Evolutionary conservation across 1,140 invertebrate species (phyloP), one percentile per base, ranked within the genome.

Genomic region (Diachasmimorpha longicaudata): DNA sequence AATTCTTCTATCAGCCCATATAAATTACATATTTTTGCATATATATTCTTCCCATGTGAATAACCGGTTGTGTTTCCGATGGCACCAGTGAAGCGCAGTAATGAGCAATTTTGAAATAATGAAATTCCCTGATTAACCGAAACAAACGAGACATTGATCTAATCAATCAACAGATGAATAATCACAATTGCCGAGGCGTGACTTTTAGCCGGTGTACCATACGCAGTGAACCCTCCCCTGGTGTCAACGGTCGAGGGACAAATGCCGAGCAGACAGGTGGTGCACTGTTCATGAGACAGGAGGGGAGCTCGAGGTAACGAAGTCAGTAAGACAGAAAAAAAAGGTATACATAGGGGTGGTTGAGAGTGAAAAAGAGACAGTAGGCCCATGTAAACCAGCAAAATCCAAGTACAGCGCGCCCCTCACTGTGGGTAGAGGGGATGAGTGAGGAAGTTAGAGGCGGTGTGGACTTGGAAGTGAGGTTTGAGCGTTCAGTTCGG

Each of bases 401-500:
- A 48, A 37, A 31, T 2, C 23, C 31, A 46, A 72, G 70, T 37
- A 23, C 21, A 44, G 46, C 0, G 25, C 48, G 48, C 14, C 48
- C 48, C 36, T 72, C 25, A 36, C 37, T 58, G 58, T 55, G 19
- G 10, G 58, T 58, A 72, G 70, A 72, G 70, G 70, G 70, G 70
- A 72, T 72, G 70, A 72, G 52, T 58, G 52, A 36, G 70, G 70
- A 55, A 63, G 23, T 11, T 9, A 16, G 46, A 42, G 70, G 52
- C 16, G 71, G 71, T 73, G 66, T 16, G 14, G 74, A 66, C 37
- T 71, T 25, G 19, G 37, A 11, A 71, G 69, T 71, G 74, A 76
- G 74, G 69, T 70, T 75, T 55, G 23, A 42, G 74, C 70, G 55
- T 39, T 76, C 74, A 76, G 74, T 76, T 76, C 52, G 10, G 69